Percentiles rank a stretch among this genome's conserved stretches.
These are phyloP conservation scores for Gallirallus australis DNA, from an alignment of 2,797 vertebrate genomes.

Conservation along the genomic window DNA sequence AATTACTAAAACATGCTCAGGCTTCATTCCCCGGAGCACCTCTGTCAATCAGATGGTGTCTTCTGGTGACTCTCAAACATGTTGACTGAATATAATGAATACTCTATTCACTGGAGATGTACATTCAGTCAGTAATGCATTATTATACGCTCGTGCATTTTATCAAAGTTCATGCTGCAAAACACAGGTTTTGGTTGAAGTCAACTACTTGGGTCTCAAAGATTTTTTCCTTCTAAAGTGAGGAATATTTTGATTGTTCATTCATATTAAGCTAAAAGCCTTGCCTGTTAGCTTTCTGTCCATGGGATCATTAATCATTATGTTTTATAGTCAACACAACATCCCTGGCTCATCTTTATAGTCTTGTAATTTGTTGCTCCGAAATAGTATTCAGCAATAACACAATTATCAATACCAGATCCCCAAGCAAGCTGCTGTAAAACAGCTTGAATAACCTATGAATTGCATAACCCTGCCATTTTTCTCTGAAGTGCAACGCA, in stretches of 20 bases:
- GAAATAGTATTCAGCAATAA: not conserved
- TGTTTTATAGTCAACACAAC: not conserved
- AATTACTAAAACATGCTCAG: not conserved
- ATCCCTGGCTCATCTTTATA: not conserved
- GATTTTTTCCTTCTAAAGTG: not conserved
- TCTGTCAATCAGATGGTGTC: not conserved
- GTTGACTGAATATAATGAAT: not conserved
- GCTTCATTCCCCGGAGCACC: not conserved
- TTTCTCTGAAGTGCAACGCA: not conserved
- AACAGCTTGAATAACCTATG: not conserved
- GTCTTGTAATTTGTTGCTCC: not conserved
- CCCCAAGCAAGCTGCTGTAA: not conserved
- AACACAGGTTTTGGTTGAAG: not conserved
- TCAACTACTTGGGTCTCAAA: not conserved
- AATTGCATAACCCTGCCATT: not conserved
- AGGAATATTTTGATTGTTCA: not conserved
- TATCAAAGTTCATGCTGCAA: not conserved
- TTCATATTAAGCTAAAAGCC: not conserved
- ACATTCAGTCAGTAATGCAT: not conserved
- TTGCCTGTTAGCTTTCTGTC: not conserved
- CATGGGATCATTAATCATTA: not conserved
- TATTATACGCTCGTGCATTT: not conserved
- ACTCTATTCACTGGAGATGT: not conserved
- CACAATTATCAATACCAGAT: not conserved
- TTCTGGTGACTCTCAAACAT: not conserved